phyloP scores from a whole-genome alignment of 2,113 vertebrate species.

The Egretta garzetta region DNA sequence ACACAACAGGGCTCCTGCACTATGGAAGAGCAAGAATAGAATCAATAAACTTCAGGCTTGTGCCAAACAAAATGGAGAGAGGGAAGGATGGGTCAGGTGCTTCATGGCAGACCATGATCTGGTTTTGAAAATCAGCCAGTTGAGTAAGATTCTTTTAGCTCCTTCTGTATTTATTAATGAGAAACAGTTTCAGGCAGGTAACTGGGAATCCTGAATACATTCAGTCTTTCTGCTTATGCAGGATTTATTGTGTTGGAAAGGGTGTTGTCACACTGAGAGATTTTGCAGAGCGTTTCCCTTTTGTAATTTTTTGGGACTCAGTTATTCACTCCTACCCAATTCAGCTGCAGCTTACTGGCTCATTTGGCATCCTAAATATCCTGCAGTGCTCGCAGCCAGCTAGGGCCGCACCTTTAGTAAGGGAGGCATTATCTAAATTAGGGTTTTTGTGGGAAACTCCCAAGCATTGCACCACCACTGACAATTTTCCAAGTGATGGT shows the following conservation, averaged over 20 bases:
- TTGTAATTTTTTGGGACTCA: neutral
- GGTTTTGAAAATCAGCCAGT: neutral
- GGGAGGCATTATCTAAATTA: neutral
- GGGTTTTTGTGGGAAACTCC: neutral
- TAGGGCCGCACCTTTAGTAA: neutral
- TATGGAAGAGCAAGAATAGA: neutral
- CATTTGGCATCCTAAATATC: neutral
- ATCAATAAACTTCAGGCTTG: slow-evolving; percentile 15
- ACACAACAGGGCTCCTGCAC: neutral
- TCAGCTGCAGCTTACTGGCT: neutral
- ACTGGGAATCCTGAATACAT: neutral
- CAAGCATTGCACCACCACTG: neutral
- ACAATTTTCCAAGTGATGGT: neutral
- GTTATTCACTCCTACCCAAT: neutral
- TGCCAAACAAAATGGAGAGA: slow-evolving; percentile 3
- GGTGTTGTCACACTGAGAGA: neutral
- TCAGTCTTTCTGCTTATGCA: neutral
- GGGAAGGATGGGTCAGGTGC: neutral
- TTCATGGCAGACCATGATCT: neutral
- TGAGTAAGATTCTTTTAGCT: neutral
- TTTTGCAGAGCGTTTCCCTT: neutral
- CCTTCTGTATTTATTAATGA: neutral
- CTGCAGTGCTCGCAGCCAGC: neutral
- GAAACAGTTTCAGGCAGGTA: neutral
- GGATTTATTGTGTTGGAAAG: neutral